Base-by-base conservation (phyloP, 2,888 invertebrate genomes). In the Hemicrepidius hirtus region DNA sequence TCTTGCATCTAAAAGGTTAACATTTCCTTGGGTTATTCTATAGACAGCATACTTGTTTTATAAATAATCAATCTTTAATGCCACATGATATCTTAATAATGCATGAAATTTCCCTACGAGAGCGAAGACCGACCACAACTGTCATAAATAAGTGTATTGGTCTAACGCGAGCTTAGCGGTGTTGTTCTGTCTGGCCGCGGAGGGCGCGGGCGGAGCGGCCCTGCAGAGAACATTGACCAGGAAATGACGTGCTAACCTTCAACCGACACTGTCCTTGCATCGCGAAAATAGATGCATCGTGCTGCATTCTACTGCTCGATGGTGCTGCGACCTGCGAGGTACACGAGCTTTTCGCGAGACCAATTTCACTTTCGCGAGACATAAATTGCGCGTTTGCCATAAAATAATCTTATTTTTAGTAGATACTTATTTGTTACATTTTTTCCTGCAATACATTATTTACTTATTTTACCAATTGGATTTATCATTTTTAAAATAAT, bases 201-300 rank as follows among this genome's bases (percentile, higher is more conserved):
- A 72, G 74, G 71, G 66, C 62, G 74, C 71, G 71, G 74, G 74
- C 70, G 74, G 74, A n/a, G 13, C 55, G 74, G 70, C 74, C 74
- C 74, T 74, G 74, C 74, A 74, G 79, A 80, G 81, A 80, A 79
- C 81, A 77, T 81, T 81, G 81, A 81, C 81, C 82, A 82, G 82
- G 81, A 81, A 80, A 81, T 80, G 81, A 80, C 79, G 80, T 71
- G 67, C 65, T 69, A 74, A 71, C 74, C 72, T 77, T 78, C 76
- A 77, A 78, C 76, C 75, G 77, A 70, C 74, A 75, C 72, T 76
- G 75, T 76, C 77, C 77, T 78, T 77, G 77, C 72, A 76, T 66
- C 71, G 71, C 73, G 76, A 75, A 74, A 75, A 76, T 71, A 69
- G 80, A 79, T 73, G 74, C 77, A 74, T 65, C 69, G 76, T 73